Evolutionary conservation across 2,797 vertebrate species (phyloP).

Genomic region (Synaphobranchus kaupii): DNA sequence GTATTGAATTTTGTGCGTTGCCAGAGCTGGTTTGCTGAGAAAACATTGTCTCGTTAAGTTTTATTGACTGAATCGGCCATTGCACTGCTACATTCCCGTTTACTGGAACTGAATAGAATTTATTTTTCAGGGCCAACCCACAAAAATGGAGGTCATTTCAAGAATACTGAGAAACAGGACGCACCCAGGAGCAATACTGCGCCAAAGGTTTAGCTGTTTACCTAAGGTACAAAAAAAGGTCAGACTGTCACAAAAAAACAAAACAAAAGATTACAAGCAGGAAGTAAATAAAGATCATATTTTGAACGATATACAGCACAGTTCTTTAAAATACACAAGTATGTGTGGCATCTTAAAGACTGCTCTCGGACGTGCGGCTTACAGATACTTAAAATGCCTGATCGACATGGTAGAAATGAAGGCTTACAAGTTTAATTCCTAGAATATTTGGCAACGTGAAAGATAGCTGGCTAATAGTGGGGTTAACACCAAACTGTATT

Average conservation of each 20-base stretch:
- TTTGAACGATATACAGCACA: not conserved
- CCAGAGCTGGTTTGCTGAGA: not conserved
- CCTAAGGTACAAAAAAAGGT: not conserved
- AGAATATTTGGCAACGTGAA: not conserved
- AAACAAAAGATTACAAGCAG: not conserved
- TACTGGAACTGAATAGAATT: not conserved
- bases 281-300: not conserved
- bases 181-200: no score
- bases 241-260: not conserved
- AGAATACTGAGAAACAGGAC: not conserved
- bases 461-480: not conserved
- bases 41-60: slow-evolving; percentile 12
- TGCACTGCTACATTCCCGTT: not conserved
- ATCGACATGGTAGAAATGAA: not conserved
- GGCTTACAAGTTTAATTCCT: not conserved
- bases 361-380: not conserved
- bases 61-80: not conserved
- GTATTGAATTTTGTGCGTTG: not conserved
- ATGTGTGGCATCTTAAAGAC: no score
- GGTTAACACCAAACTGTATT: not conserved
- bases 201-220: not conserved
- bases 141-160: not conserved
- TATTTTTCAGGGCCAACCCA: slow-evolving; percentile 13
- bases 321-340: not conserved
- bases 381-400: not conserved